Percentiles rank a stretch among this genome's conserved stretches.
These are phyloP conservation scores for Thamnophis elegans DNA, from an alignment of 2,797 vertebrate species.

Conservation along the genomic window DNA sequence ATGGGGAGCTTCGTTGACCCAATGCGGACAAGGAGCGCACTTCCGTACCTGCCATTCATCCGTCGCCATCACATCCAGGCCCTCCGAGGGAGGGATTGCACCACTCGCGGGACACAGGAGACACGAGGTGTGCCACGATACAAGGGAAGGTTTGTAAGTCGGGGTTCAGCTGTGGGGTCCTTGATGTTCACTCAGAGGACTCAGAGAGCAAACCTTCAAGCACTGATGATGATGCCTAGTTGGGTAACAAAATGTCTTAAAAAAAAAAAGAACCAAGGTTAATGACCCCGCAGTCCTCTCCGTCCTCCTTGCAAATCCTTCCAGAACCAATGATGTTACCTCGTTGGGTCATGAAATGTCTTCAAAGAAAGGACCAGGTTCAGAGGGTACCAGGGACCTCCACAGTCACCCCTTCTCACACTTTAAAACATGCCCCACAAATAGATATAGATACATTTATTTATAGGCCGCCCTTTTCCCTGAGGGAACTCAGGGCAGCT, in stretches of 20 bases:
- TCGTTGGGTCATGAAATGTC: background rate
- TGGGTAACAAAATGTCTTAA: background rate
- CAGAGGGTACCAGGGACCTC: too few relatives aligned
- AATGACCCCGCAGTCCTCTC: background rate
- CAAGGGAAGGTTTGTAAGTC: background rate
- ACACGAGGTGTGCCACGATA: background rate
- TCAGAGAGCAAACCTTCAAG: background rate
- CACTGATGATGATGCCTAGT: background rate
- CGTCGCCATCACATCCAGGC: background rate
- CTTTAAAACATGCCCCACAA: too few relatives aligned
- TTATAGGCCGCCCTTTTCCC: too few relatives aligned
- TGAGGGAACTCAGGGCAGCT: too few relatives aligned
- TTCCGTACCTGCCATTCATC: background rate
- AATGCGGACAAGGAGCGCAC: accelerated
- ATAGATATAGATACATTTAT: too few relatives aligned
- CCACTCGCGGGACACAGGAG: background rate
- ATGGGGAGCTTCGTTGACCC: background rate
- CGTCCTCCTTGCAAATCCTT: background rate
- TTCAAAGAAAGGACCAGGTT: background rate
- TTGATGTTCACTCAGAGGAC: background rate
- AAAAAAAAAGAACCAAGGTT: background rate
- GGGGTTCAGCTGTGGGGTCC: background rate
- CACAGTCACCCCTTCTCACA: too few relatives aligned
- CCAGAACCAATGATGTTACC: background rate
- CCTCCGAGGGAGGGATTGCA: too few relatives aligned